Evolutionary conservation across 2,797 vertebrate species (phyloP).

Genomic region (Squalus acanthias): DNA sequence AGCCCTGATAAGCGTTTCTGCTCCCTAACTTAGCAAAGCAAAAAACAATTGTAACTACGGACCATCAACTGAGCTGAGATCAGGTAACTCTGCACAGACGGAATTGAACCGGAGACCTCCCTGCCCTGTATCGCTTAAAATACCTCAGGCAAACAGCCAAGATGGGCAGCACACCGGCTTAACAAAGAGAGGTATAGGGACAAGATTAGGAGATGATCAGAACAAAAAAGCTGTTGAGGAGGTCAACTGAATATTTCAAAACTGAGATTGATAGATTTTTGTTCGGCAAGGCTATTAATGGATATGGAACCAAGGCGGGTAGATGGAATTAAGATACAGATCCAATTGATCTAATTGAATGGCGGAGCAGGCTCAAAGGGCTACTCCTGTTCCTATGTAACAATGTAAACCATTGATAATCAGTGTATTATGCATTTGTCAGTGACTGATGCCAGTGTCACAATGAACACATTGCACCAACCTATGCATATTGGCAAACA

Average conservation of each 20-base stretch:
- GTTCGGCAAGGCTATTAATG: neutral
- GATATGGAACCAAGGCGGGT: neutral
- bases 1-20: neutral
- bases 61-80: neutral
- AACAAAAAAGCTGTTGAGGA: neutral
- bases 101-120: neutral
- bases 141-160: neutral
- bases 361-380: neutral
- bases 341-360: neutral
- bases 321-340: neutral
- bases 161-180: neutral
- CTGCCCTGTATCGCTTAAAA: neutral
- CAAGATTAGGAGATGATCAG: neutral
- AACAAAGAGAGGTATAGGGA: neutral
- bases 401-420: neutral
- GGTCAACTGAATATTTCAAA: neutral
- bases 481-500: neutral
- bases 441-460: neutral
- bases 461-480: neutral
- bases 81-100: neutral
- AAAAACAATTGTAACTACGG: neutral
- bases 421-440: neutral
- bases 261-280: neutral
- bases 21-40: neutral
- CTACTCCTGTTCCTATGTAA: neutral